Evolutionary conservation across 2,113 vertebrate genomes (phyloP), one percentile per base, ranked within the genome.

Genomic region (Antidorcas marsupialis): DNA sequence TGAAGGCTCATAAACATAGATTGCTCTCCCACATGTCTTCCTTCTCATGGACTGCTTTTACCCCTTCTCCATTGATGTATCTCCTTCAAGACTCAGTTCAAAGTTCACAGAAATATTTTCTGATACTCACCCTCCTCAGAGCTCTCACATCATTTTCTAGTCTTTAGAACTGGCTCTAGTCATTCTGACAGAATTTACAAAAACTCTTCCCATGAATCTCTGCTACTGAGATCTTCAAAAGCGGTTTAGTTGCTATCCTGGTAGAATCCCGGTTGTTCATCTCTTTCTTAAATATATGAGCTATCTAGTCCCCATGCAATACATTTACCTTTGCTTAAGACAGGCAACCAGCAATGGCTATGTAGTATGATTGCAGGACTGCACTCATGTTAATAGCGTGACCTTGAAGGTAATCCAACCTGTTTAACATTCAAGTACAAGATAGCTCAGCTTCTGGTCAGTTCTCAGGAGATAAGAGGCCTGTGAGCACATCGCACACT

Each of bases 341-440:
- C 14, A 50, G 15, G 9, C 67, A 52, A 96, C 55, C 6, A 83
- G 43, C 23, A 78, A 87, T 93, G 13, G 2, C 16, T 82, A 4
- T 30, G 9, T 28, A 36, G 33, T 36, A 52, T 45, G 28, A 57
- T 7, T 50, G 5, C 36, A 43, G 45, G 7, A 95, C 83, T 16
- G 6, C 23, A 30, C 12, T 89, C 52, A 93, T 67, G 21, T 43
- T 53, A 90, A 39, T 71, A 91, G 11, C 57, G 47, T 50, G 7
- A 76, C 47, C 7, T 89, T 87, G 27, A 17, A 78, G 33, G 43
- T 82, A 59, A 88, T 47, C 27, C 47, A 96, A 88, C 3, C 9
- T 71, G 43, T 76, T 94, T 55, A 78, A 55, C 14, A 50, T 86
- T 85, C 82, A 94, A 76, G 9, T 94, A 64, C 19, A 60, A 85